Evolutionary conservation across 2,888 invertebrate genomes (phyloP), one percentile per base, ranked within the genome.

Genomic region (Oxyscelio sp.): DNA sequence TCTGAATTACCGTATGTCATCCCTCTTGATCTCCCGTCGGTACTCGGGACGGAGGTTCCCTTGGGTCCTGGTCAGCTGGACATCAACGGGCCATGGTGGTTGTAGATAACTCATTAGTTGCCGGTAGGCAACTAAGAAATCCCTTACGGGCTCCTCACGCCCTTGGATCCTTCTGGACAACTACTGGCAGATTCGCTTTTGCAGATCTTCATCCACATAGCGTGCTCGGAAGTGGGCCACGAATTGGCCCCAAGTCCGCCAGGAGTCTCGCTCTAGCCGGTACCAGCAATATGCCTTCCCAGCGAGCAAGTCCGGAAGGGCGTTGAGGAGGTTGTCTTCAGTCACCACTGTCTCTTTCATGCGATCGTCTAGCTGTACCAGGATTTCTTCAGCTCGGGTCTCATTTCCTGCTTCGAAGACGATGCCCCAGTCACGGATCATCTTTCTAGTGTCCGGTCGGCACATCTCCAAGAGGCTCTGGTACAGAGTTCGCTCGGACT

Each of bases 251-350:
- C 68, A 68, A 2, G 13, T 34, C 0, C 5, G 5, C 68, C 68
- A 71, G 22, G 2, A 6, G 2, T 27, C 13, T 11, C 34, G 13
- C 15, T 71, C 31, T 13, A 50, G 34, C 6, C 31, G 59, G 1
- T 22, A 27, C 71, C 71, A 71, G 6, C 34, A 4, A 4, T 17
- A 13, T 11, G 59, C 71, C 8, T 15, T 34, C 1, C 58, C 59
- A 6, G 24, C 11, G 2, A 71, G n/a, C 13, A 71, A 13, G 19
- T 34, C 45, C 1, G 71, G 58, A 13, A 71, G 45, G 3, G 71
- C 71, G 24, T 21, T n/a, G 17, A 71, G 17, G 1, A 71, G 13
- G n/a, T 59, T 48, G 2, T 8, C 17, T 3, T 59, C 45, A 5
- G 71, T 43, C 8, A 71, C 11, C 4, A 9, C 13, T 8, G 48